Evolutionary conservation across 2,113 vertebrate genomes (phyloP).

Genomic region (Colius striatus): DNA sequence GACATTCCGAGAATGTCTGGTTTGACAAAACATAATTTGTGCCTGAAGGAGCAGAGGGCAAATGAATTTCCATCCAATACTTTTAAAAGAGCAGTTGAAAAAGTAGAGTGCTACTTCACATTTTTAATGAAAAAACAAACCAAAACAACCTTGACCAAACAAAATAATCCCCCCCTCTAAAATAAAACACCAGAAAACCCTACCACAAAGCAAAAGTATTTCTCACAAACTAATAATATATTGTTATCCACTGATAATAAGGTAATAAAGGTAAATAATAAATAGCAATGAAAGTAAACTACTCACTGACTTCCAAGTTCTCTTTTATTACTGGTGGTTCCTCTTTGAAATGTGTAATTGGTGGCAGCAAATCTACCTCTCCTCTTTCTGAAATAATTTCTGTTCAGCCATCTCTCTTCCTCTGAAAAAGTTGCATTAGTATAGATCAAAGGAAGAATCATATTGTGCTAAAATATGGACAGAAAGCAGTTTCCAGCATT

Average conservation of each 20-base stretch:
- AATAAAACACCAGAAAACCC: neutral
- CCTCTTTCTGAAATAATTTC: neutral
- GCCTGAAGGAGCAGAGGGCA: neutral
- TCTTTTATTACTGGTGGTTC: neutral
- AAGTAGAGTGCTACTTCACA: neutral
- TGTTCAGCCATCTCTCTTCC: neutral
- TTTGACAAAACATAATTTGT: neutral
- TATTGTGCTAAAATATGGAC: neutral
- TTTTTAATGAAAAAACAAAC: neutral
- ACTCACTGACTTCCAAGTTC: neutral
- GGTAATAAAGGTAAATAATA: too few relatives aligned
- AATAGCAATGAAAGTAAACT: neutral
- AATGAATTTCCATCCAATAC: neutral
- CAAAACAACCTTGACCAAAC: neutral
- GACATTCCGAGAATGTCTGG: neutral
- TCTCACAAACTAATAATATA: neutral
- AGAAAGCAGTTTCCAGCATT: neutral
- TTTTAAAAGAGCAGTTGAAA: neutral
- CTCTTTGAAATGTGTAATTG: neutral
- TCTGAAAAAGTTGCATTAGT: neutral
- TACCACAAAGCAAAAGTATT: neutral
- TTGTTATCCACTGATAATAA: too few relatives aligned
- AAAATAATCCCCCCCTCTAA: neutral
- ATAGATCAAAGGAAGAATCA: neutral
- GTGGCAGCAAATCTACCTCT: neutral